Evolutionary conservation across 2,797 vertebrate genomes (phyloP), one percentile per base, ranked within the genome.

Genomic region (Pelobates cultripes): DNA sequence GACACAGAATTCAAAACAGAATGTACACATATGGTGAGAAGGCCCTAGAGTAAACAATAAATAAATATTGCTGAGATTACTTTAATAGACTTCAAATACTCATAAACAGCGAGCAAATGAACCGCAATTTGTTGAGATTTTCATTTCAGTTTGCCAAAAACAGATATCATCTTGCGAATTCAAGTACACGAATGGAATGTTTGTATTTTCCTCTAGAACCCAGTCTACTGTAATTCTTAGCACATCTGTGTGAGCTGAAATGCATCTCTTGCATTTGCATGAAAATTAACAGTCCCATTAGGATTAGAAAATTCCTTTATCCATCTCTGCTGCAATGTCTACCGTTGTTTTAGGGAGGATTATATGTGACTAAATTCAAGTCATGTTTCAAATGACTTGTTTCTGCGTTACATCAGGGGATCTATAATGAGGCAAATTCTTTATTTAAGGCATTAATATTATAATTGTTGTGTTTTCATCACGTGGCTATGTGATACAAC

Each of bases 221-320:
- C 44, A 67, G 13, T 41, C 12, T 15, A 42, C 43, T 42, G 17
- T 76, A 28, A 77, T 70, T 78, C 13, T 71, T 28, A 60, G 14
- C 57, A 78, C 77, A 71, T 53, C 68, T 78, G 53, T 47, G 67
- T 40, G 14, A n/a, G 5, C n/a, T 60, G 42, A 17, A 63, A 72
- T 28, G 60, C 43, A 64, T 71, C 64, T 12, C 17, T 71, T 17
- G 4, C 68, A 63, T 79, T 68, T 61, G 67, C 61, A 76, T 76
- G 74, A 14, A 51, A 51, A 64, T 72, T 17, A 42, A 44, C 5
- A 4, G 40, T 78, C 76, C 55, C 77, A 63, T 41, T 45, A 79
- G 55, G 44, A 71, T 51, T 45, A 55, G 41, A 70, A 13, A 61
- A 61, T 60, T n/a, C 51, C 6, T 45, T 40, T 70, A 43, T 47